Evolutionary conservation across 2,113 vertebrate genomes (phyloP).

Genomic region (Muscicapa adusta): DNA sequence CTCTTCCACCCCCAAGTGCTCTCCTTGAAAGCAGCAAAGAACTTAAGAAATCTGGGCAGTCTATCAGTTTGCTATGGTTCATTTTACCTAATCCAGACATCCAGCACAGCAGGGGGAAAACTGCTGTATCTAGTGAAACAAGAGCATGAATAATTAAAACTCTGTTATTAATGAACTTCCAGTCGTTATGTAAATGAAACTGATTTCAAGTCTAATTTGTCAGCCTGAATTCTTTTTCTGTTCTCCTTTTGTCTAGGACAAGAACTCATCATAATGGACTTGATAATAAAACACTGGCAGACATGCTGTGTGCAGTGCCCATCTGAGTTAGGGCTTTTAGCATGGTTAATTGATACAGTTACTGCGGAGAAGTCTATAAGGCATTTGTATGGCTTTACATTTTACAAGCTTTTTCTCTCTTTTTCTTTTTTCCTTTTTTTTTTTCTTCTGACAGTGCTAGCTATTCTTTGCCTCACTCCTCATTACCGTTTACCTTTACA

Average conservation of each 20-base stretch:
- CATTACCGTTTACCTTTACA: conserved; percentile 74
- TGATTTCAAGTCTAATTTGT: conserved; percentile 88
- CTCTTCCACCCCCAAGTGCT: background rate
- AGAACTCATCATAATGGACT: conserved; percentile 79
- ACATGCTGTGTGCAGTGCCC: conserved; percentile 74
- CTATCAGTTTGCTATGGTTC: conserved; percentile 75
- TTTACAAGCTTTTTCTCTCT: conserved; percentile 53
- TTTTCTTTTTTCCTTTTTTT: background rate
- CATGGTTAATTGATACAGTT: conserved; percentile 82
- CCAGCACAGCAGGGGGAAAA: conserved; percentile 82
- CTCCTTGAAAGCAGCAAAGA: conserved; percentile 69
- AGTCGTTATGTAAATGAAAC: conserved; percentile 88
- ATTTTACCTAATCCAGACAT: conserved; percentile 83
- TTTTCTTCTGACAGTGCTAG: conserved; percentile 33
- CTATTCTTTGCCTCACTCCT: conserved; percentile 64
- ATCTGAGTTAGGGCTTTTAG: conserved; percentile 75
- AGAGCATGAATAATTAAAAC: conserved; percentile 92
- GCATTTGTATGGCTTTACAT: conserved; percentile 67
- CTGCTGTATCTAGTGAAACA: conserved; percentile 86
- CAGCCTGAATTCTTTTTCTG: conserved; percentile 84
- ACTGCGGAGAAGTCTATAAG: conserved; percentile 74
- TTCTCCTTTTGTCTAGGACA: conserved; percentile 79
- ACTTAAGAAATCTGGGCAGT: conserved; percentile 73
- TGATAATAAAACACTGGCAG: conserved; percentile 77
- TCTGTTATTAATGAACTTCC: conserved; percentile 88